Evolutionary conservation across 2,113 vertebrate species (phyloP).

Genomic region (Anarhynchus alexandrinus): DNA sequence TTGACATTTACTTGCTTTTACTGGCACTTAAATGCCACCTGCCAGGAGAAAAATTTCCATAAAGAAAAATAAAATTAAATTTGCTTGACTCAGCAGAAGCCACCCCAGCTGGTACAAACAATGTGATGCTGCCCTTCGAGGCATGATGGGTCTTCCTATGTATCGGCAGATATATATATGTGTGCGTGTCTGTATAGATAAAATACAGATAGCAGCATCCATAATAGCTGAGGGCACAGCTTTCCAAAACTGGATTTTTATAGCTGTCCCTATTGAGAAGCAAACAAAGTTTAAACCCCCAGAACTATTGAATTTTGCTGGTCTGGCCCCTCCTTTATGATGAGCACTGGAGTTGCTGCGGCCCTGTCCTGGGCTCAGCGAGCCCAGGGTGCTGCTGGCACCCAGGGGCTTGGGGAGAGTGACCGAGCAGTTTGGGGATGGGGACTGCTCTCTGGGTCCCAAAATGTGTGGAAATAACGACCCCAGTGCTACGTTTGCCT

Average conservation of each 20-base stretch:
- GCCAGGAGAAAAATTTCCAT: conserved; percentile 17
- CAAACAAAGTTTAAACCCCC: not conserved
- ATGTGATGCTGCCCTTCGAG: not conserved
- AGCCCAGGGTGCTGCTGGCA: not conserved
- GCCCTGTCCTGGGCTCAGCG: not conserved
- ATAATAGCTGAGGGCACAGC: not conserved
- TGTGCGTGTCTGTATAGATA: not conserved
- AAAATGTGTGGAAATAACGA: not conserved
- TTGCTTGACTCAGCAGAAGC: conserved; percentile 46
- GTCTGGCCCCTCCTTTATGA: not conserved
- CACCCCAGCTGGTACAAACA: not conserved
- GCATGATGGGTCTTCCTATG: not conserved
- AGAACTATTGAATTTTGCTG: not conserved
- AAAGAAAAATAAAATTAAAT: not conserved
- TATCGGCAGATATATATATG: fast-evolving
- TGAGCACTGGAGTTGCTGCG: not conserved
- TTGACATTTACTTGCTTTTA: conserved; percentile 61
- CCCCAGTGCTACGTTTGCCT: not conserved
- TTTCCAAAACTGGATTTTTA: not conserved
- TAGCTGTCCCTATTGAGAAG: not conserved
- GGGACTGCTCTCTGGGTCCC: not conserved
- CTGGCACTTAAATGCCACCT: conserved; percentile 54
- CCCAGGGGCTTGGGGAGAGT: not conserved
- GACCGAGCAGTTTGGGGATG: not conserved
- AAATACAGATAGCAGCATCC: not conserved